A percentile compares a stretch with the other conserved stretches of the same genome.
Conservation (phyloP, 2,888 invertebrate species). For the Ophion ellenae region DNA sequence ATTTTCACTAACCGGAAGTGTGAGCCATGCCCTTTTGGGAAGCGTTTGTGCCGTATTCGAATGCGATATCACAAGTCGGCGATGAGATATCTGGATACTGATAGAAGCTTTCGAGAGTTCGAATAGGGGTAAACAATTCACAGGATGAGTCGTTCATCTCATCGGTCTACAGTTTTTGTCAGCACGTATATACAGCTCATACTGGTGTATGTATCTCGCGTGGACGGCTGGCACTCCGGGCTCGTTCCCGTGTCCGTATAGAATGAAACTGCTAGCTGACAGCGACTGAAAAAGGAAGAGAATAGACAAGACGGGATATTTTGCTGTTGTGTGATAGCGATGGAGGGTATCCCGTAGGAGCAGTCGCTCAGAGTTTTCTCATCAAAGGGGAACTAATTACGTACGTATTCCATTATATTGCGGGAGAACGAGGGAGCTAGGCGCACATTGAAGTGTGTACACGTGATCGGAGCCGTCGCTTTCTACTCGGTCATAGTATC, state of each 20-base stretch:
- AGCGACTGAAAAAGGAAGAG: conserved; percentile 63
- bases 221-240: conserved; percentile 21
- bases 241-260: conserved; percentile 54
- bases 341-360: conserved; percentile 59
- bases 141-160: conserved; percentile 54
- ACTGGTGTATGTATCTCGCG: conserved; percentile 14
- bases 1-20: neutral
- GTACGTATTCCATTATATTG: conserved; percentile 69
- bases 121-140: conserved; percentile 9
- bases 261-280: conserved; percentile 55
- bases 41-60: conserved; percentile 6
- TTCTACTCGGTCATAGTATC: conserved; percentile 51
- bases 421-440: conserved; percentile 27
- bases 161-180: conserved; percentile 47
- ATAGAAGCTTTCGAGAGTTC: conserved; percentile 8
- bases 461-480: conserved; percentile 62
- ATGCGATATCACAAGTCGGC: conserved; percentile 38
- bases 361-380: conserved; percentile 71
- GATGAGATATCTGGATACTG: conserved; percentile 23
- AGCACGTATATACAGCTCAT: conserved; percentile 20
- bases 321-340: conserved; percentile 38
- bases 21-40: neutral
- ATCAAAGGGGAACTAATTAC: conserved; percentile 74
- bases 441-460: conserved; percentile 58
- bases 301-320: conserved; percentile 56